Evolutionary conservation across 2,888 invertebrate species (phyloP).

Genomic region (Phengaris alcon): DNA sequence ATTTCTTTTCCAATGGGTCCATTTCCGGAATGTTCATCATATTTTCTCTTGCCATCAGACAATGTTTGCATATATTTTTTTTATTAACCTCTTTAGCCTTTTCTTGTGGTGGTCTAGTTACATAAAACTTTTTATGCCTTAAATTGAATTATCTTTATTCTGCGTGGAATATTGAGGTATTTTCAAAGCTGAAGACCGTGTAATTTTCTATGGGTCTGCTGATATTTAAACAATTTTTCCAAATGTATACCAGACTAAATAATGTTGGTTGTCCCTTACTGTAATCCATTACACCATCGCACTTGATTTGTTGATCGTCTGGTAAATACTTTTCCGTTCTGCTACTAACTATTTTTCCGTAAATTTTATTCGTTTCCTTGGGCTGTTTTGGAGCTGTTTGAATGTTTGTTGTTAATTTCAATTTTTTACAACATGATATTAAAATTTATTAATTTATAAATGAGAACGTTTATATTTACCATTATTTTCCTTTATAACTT

Average conservation of each 20-base stretch:
- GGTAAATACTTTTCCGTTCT: not conserved
- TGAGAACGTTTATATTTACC: not conserved
- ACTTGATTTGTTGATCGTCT: slow-evolving; percentile 29
- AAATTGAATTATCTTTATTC: not conserved
- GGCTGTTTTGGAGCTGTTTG: not conserved
- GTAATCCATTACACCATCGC: slow-evolving; percentile 33
- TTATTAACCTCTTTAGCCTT: not conserved
- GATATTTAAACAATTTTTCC: slow-evolving; percentile 34
- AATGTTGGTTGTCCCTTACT: slow-evolving; percentile 39
- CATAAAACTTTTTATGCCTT: not conserved
- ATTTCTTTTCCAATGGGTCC: not conserved
- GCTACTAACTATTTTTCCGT: not conserved
- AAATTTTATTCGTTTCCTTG: not conserved
- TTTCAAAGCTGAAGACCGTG: not conserved
- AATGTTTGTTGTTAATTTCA: not conserved
- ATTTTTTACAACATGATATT: not conserved
- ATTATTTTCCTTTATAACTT: not conserved
- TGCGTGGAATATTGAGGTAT: not conserved
- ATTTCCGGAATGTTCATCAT: not conserved
- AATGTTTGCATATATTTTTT: not conserved
- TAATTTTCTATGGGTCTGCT: slow-evolving; percentile 14
- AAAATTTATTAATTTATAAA: too few species aligned
- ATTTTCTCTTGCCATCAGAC: not conserved
- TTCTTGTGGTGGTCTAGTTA: not conserved
- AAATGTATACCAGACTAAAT: slow-evolving; percentile 46